Percentiles rank a stretch among this genome's conserved stretches.
phyloP scores from a whole-genome alignment of 2,797 vertebrate genomes.

The Alauda arvensis region DNA sequence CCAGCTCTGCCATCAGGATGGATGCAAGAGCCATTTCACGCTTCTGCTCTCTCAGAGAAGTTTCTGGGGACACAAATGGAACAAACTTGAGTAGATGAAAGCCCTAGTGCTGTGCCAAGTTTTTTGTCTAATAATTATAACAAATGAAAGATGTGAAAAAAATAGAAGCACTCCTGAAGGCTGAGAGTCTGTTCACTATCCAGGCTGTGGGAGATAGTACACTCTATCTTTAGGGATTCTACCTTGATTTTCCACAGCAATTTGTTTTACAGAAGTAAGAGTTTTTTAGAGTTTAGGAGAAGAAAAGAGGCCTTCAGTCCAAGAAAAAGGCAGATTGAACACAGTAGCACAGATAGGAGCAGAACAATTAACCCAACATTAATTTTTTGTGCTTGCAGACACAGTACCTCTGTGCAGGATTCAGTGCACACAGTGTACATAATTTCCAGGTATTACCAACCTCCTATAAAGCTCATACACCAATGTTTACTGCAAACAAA shows the following conservation, averaged over 20 bases:
- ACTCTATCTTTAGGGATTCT: neutral
- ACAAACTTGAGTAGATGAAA: neutral
- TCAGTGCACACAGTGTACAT: neutral
- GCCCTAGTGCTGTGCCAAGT: neutral
- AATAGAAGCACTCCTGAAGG: neutral
- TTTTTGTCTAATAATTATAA: neutral
- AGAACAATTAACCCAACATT: neutral
- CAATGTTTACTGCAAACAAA: constrained; percentile 12
- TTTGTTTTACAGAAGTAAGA: neutral
- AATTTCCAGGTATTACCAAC: neutral
- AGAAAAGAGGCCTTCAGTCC: neutral
- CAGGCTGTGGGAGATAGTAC: neutral
- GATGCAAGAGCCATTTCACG: neutral
- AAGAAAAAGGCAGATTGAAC: neutral
- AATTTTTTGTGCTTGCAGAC: neutral
- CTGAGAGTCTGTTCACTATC: neutral
- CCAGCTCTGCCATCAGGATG: neutral
- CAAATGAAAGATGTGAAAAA: neutral
- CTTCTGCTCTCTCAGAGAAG: neutral
- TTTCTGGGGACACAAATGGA: neutral
- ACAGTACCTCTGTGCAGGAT: neutral
- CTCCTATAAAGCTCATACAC: neutral
- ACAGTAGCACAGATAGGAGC: neutral
- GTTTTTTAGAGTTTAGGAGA: neutral
- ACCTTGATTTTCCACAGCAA: neutral